These are phyloP conservation scores for Dermochelys coriacea DNA, from an alignment of 2,797 vertebrate species.

Conservation along the genomic window DNA sequence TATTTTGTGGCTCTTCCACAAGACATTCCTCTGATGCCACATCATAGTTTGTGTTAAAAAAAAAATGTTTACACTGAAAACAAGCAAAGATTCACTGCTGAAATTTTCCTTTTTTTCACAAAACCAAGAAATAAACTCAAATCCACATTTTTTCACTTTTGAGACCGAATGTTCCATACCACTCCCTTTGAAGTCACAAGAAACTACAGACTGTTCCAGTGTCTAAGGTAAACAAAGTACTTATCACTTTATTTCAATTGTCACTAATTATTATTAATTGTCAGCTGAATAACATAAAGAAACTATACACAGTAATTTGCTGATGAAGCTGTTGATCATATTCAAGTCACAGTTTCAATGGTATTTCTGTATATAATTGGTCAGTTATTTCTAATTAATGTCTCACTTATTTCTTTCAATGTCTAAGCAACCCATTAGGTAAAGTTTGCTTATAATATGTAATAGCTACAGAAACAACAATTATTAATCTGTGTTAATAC, in stretches of 20 bases:
- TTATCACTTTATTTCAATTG: constrained; percentile 66
- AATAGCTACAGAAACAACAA: not conserved
- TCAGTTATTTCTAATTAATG: constrained; percentile 42
- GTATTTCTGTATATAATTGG: constrained; percentile 5
- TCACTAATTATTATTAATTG: constrained; percentile 58
- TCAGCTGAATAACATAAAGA: constrained; percentile 19
- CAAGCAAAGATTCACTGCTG: not conserved
- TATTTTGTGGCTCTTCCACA: not conserved
- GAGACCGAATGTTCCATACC: not conserved
- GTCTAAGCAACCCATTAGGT: constrained; percentile 30
- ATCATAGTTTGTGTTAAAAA: not conserved
- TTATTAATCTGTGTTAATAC: not conserved
- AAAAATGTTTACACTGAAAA: not conserved
- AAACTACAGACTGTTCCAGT: not conserved
- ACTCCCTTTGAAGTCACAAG: not conserved
- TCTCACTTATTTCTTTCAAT: constrained; percentile 20
- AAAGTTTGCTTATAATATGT: constrained; percentile 16
- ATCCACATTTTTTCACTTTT: not conserved
- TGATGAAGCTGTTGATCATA: constrained; percentile 47
- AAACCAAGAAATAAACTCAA: not conserved
- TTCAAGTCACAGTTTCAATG: constrained; percentile 44
- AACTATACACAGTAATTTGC: constrained; percentile 39
- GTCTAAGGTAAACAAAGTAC: constrained; percentile 48
- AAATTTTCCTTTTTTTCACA: not conserved
- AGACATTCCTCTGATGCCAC: not conserved